These are phyloP conservation scores for Acronicta leporina DNA, from an alignment of 2,888 invertebrate species.

Conservation along the genomic window DNA sequence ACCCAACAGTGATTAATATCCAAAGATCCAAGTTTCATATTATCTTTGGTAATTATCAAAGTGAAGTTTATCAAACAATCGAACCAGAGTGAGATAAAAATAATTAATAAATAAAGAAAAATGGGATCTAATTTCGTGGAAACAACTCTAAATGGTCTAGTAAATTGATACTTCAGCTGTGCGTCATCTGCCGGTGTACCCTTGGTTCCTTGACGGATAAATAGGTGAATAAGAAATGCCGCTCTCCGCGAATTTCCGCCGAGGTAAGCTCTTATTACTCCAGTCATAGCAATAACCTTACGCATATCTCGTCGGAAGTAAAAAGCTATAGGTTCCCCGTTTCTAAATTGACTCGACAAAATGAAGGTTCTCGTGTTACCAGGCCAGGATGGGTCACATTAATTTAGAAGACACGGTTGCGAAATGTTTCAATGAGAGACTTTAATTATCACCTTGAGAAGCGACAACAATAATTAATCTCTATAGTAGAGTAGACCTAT, in stretches of 20 bases:
- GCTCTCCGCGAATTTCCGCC: constrained; percentile 77
- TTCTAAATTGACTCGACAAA: constrained; percentile 10
- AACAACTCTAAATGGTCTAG: constrained; percentile 15
- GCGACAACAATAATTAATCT: too few relatives aligned
- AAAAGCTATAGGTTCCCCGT: constrained; percentile 6
- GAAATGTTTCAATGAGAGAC: background rate
- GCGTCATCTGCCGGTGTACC: too few relatives aligned
- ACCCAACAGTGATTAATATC: background rate
- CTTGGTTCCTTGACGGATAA: background rate
- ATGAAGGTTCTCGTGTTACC: constrained; percentile 23
- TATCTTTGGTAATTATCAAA: background rate
- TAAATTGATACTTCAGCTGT: constrained; percentile 28
- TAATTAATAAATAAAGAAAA: constrained; percentile 16
- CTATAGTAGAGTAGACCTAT: too few relatives aligned
- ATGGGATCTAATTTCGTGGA: constrained; percentile 1
- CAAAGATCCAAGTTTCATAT: too few relatives aligned
- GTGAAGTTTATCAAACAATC: constrained; percentile 15
- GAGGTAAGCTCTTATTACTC: constrained; percentile 65
- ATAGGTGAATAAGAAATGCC: constrained; percentile 66
- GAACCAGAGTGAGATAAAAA: constrained; percentile 3
- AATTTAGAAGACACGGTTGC: constrained; percentile 1
- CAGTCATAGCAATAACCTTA: constrained; percentile 18
- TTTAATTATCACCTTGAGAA: too few relatives aligned
- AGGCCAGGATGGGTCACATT: constrained; percentile 4
- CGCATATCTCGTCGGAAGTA: constrained; percentile 9